Evolutionary conservation across 2,113 vertebrate genomes (phyloP).

Genomic region (Pogona vitticeps): DNA sequence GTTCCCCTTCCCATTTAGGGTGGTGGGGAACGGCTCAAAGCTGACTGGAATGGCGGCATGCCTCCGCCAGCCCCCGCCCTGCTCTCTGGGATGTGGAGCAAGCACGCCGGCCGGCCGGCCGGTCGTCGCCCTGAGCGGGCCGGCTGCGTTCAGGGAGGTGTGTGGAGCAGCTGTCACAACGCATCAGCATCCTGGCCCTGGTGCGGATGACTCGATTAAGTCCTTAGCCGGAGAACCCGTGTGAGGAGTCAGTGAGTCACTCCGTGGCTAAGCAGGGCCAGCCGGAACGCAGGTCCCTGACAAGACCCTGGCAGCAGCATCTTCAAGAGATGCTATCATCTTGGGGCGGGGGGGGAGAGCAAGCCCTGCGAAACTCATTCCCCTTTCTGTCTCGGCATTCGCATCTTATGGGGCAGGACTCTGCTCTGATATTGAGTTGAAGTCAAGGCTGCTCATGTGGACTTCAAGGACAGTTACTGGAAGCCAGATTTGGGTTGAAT

Average conservation of each 20-base stretch:
- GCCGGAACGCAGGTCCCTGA: slow-evolving; percentile 1
- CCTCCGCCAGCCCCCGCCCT: not conserved
- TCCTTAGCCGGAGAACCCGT: slow-evolving; percentile 31
- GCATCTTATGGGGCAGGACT: too few species aligned
- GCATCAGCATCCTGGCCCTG: slow-evolving; percentile 41
- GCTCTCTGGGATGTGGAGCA: not conserved
- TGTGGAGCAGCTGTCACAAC: slow-evolving; percentile 63
- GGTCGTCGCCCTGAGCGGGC: slow-evolving; percentile 24
- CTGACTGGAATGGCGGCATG: not conserved
- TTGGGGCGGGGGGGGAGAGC: rapidly evolving
- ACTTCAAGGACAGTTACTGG: too few species aligned
- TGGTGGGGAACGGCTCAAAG: not conserved
- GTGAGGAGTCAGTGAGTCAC: slow-evolving; percentile 45
- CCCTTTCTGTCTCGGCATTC: not conserved
- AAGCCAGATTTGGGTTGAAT: too few species aligned
- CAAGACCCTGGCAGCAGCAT: not conserved
- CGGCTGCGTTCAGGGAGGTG: slow-evolving; percentile 32
- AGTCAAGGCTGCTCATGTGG: not conserved
- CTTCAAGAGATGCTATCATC: not conserved
- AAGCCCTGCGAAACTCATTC: too few species aligned
- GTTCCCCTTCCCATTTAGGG: not conserved
- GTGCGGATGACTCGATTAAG: slow-evolving; percentile 11
- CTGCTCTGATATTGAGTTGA: not conserved
- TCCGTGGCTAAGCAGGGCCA: slow-evolving; percentile 45
- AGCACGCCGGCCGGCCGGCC: too few species aligned